phyloP scores from a whole-genome alignment of 1,140 invertebrate genomes.

The Heliconius melpomene region DNA sequence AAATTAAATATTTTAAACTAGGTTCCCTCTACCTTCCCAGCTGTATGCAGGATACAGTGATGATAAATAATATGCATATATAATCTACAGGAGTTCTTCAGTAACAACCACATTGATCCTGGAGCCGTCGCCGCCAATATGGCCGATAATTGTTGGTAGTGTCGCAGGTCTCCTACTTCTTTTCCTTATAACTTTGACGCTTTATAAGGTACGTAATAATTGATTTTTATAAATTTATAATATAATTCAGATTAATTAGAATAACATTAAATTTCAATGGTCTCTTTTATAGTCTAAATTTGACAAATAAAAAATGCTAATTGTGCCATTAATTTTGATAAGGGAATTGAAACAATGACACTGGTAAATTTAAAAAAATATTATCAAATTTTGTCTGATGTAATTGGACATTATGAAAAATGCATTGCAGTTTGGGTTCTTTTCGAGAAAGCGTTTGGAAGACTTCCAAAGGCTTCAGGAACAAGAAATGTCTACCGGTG shows the following conservation, averaged over 20 bases:
- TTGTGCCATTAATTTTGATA: no score
- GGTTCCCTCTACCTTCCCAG: not conserved
- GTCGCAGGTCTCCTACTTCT: no score
- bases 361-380: not conserved
- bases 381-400: no score
- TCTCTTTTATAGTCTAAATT: no score
- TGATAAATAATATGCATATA: not conserved
- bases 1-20: not conserved
- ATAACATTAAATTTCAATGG: not conserved
- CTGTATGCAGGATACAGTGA: not conserved
- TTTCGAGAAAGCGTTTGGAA: slow-evolving; percentile 46
- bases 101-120: slow-evolving; percentile 52
- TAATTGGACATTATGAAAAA: not conserved
- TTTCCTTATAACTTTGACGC: no score
- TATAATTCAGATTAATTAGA: no score
- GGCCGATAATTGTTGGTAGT: slow-evolving; percentile 51
- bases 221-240: not conserved
- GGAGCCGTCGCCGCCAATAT: slow-evolving; percentile 52
- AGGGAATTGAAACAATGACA: no score
- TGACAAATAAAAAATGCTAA: no score
- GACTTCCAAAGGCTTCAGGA: slow-evolving; percentile 50
- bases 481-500: slow-evolving; percentile 31
- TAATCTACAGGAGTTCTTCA: slow-evolving; percentile 40
- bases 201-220: no score
- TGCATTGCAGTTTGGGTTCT: slow-evolving; percentile 52